Percentiles rank a stretch among this genome's conserved stretches.
Conservation (phyloP, 1,140 invertebrate genomes). For the Archivesica marissinica region DNA sequence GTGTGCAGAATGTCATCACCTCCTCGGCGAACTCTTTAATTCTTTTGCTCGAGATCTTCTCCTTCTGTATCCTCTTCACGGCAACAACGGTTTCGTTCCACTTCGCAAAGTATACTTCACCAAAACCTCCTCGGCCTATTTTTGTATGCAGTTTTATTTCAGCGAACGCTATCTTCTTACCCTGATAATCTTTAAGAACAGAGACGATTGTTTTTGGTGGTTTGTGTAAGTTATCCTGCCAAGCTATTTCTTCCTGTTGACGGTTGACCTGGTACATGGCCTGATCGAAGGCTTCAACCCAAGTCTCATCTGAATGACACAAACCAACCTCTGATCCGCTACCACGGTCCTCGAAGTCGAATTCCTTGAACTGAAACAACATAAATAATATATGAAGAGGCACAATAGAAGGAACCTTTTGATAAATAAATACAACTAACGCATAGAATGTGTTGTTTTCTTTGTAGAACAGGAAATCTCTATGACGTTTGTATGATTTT, state of each 20-base stretch:
- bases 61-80: constrained; percentile 61
- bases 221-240: constrained; percentile 38
- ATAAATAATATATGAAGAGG: too few relatives aligned
- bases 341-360: neutral
- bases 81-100: constrained; percentile 65
- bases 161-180: constrained; percentile 48
- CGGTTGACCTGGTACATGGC: constrained; percentile 32
- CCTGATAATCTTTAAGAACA: constrained; percentile 39
- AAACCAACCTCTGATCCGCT: neutral
- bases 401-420: too few relatives aligned
- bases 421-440: too few relatives aligned
- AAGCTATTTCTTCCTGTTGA: constrained; percentile 27
- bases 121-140: constrained; percentile 65
- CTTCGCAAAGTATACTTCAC: constrained; percentile 61
- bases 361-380: neutral
- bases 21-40: constrained; percentile 61
- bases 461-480: too few relatives aligned
- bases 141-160: constrained; percentile 57
- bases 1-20: constrained; percentile 46
- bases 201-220: constrained; percentile 36
- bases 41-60: constrained; percentile 56
- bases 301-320: neutral
- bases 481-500: too few relatives aligned
- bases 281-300: constrained; percentile 5
- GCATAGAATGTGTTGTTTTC: too few relatives aligned